Conservation (phyloP, 1,140 invertebrate genomes). For the Drosophila repletoides region DNA sequence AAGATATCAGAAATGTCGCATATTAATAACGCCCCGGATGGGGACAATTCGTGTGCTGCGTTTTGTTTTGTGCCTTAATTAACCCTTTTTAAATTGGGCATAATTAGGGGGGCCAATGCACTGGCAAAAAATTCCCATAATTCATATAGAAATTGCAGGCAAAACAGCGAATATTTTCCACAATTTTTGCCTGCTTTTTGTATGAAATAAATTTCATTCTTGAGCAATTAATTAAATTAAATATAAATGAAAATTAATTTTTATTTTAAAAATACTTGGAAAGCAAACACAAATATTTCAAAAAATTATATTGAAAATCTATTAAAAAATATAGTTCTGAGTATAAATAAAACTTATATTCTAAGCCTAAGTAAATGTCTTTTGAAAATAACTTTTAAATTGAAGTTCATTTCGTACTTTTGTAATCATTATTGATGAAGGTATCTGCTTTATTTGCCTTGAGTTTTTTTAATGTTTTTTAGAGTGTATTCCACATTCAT, state of each 20-base stretch:
- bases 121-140: slow-evolving; percentile 59
- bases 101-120: slow-evolving; percentile 64
- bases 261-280: too few relatives aligned
- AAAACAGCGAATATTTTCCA: too few relatives aligned
- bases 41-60: slow-evolving; percentile 54
- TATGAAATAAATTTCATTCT: too few relatives aligned
- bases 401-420: too few relatives aligned
- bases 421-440: neutral
- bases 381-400: too few relatives aligned
- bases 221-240: too few relatives aligned
- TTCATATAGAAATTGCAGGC: too few relatives aligned
- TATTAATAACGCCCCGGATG: slow-evolving; percentile 73
- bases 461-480: neutral
- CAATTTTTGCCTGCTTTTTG: too few relatives aligned
- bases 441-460: neutral
- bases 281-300: neutral
- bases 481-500: slow-evolving; percentile 46
- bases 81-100: slow-evolving; percentile 82
- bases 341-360: too few relatives aligned
- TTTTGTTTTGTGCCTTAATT: slow-evolving; percentile 81
- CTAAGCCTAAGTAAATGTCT: too few relatives aligned
- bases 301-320: neutral
- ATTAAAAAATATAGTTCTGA: too few relatives aligned
- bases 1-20: slow-evolving; percentile 80
- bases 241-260: too few relatives aligned